These are phyloP conservation scores for Pygoscelis antarcticus DNA, from an alignment of 2,113 vertebrate species.

Conservation along the genomic window DNA sequence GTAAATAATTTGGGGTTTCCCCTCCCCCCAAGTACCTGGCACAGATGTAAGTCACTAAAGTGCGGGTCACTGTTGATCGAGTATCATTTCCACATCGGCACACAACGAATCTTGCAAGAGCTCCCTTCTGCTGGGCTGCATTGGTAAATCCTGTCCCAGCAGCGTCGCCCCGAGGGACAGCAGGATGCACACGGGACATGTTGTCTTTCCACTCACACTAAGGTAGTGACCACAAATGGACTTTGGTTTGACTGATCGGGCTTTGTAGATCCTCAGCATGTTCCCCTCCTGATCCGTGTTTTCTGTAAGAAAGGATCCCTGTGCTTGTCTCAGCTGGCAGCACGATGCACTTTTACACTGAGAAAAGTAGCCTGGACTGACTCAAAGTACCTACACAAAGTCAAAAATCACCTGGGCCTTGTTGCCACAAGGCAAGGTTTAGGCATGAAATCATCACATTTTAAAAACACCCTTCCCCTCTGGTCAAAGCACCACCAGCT, in stretches of 20 bases:
- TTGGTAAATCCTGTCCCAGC: not conserved
- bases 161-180: accelerated
- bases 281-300: not conserved
- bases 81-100: not conserved
- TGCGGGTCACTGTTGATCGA: not conserved
- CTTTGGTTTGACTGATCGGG: not conserved
- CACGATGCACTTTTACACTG: not conserved
- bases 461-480: not conserved
- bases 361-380: not conserved
- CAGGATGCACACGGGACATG: accelerated
- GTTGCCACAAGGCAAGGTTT: not conserved
- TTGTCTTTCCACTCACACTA: not conserved
- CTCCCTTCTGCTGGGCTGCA: not conserved
- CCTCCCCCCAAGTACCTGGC: too few relatives aligned
- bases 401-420: not conserved
- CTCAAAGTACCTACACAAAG: not conserved
- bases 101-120: accelerated
- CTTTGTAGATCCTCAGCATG: not conserved
- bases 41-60: not conserved
- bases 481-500: not conserved
- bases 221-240: not conserved
- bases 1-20: not conserved
- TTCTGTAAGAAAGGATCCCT: not conserved
- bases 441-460: accelerated
- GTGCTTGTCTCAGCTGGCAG: not conserved